Evolutionary conservation across 2,797 vertebrate genomes (phyloP).

Genomic region (Microhierax caerulescens): DNA sequence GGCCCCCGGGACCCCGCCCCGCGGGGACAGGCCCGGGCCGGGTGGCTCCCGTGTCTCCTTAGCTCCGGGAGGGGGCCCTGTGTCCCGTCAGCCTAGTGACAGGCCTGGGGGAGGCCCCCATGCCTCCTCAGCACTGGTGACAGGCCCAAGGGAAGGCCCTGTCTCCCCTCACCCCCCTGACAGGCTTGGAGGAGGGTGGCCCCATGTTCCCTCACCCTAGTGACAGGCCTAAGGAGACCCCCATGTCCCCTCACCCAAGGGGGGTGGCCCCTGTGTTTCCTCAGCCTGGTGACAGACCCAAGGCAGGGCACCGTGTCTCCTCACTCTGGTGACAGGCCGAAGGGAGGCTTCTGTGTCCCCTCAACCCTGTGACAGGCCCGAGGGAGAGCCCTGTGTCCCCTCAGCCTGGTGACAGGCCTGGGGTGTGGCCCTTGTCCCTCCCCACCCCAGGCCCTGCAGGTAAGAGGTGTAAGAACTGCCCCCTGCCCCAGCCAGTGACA

Average conservation of each 20-base stretch:
- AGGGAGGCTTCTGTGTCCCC: not conserved
- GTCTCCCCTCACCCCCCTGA: not conserved
- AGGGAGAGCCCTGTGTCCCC: not conserved
- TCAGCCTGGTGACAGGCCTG: not conserved
- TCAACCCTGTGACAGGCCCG: not conserved
- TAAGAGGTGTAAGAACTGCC: not conserved
- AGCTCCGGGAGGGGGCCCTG: not conserved
- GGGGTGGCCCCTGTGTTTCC: not conserved
- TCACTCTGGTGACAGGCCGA: not conserved
- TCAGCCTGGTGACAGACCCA: not conserved
- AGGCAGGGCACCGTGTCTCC: not conserved
- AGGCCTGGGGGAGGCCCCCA: too few species aligned
- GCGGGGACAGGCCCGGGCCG: not conserved
- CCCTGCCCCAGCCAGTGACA: too few species aligned
- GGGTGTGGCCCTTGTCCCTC: not conserved
- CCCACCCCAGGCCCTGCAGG: fast-evolving
- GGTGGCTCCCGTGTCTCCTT: not conserved
- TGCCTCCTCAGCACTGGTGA: too few species aligned
- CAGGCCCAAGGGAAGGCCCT: too few species aligned
- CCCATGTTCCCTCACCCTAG: not conserved
- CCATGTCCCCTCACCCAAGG: not conserved
- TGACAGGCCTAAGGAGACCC: too few species aligned
- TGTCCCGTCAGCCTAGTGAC: too few species aligned
- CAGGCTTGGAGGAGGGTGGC: not conserved
- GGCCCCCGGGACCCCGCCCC: too few species aligned